Evolutionary conservation across 2,113 vertebrate species (phyloP), one percentile per base, ranked within the genome.

Genomic region (Thalassoma bifasciatum): DNA sequence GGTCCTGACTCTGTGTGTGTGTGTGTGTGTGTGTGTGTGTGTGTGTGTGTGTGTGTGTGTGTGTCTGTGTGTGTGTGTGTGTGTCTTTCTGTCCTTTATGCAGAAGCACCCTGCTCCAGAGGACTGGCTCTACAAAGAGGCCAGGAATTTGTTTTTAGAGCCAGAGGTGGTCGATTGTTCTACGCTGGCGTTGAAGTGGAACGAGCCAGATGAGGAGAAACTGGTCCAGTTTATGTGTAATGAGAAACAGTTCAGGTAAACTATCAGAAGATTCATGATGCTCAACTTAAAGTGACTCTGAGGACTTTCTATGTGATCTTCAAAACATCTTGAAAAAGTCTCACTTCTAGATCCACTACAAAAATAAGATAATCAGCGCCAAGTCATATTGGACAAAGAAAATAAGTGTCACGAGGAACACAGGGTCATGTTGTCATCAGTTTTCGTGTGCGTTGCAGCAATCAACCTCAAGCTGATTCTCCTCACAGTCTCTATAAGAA

Each of bases 81-180:
- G 30, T 36, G 26, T 77, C 38, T 49, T 9, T 12, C 10, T 71
- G 17, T 0, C 12, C 21, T 8, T 65, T 24, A 3, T 75, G 63
- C 83, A 95, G 94, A 99, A 98, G 61, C 95, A 98, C 89, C 92
- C 96, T 0, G 78, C 95, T 59, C 98, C 98, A 0, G 96, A 98
- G 54, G 95, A 96, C 75, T 99, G 98, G 98, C 89, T 97, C 21
- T 98, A 95, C 89, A 96, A 85, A 79, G 97, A 99, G 83, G 97
- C 98, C 53, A 94, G 96, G 51, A 84, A 83, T 34, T 94, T 99
- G 61, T 99, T 99, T 65, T 62, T 99, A 72, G 90, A 95, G 44
- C 97, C 98, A 0, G 96, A 97, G 0, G 97, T 99, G 80, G 88
- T 98, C 7, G 92, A 99, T 58, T 88, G 95, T 0, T 90, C 94